Evolutionary conservation across 23 tunicate species (phyloP).

Genomic region (Botrylloides violaceus): DNA sequence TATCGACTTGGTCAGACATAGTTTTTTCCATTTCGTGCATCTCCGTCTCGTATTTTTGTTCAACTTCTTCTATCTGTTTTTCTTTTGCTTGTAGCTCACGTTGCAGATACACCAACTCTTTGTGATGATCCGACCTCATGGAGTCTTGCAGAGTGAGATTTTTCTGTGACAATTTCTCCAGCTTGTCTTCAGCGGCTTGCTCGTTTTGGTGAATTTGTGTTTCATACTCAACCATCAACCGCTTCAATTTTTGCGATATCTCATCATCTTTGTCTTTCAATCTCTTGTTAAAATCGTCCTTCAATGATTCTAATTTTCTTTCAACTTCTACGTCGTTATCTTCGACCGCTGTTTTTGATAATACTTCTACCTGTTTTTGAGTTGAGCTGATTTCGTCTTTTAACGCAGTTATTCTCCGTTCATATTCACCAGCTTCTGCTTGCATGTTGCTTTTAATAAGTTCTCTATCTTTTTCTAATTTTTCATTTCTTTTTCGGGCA

Average conservation of each 20-base stretch:
- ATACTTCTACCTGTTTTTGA: slow-evolving; percentile 73
- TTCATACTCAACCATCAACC: slow-evolving; percentile 70
- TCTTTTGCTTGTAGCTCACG: slow-evolving; percentile 45
- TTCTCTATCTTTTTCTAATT: slow-evolving; percentile 65
- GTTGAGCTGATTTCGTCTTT: slow-evolving; percentile 54
- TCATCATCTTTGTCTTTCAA: slow-evolving; percentile 45
- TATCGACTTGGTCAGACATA: slow-evolving; percentile 91
- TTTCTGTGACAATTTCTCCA: slow-evolving; percentile 20
- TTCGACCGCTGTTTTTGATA: slow-evolving; percentile 51
- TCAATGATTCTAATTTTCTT: slow-evolving; percentile 23
- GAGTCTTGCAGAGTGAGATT: slow-evolving; percentile 27
- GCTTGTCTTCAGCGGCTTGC: slow-evolving; percentile 14
- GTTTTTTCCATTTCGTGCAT: slow-evolving; percentile 53
- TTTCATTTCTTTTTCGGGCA: slow-evolving; percentile 60
- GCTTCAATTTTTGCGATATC: slow-evolving; percentile 56
- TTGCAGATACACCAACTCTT: slow-evolving; percentile 61
- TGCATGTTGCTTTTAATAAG: slow-evolving; percentile 30
- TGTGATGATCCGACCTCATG: slow-evolving; percentile 57
- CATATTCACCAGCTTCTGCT: slow-evolving; percentile 17
- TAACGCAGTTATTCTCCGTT: slow-evolving; percentile 31
- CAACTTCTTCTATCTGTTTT: slow-evolving; percentile 42
- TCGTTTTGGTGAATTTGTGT: slow-evolving; percentile 51
- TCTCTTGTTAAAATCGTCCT: slow-evolving; percentile 53
- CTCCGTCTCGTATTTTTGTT: slow-evolving; percentile 68
- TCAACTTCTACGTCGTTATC: slow-evolving; percentile 52